Conservation (phyloP, 2,113 vertebrate species). For the Microtus ochrogaster region DNA sequence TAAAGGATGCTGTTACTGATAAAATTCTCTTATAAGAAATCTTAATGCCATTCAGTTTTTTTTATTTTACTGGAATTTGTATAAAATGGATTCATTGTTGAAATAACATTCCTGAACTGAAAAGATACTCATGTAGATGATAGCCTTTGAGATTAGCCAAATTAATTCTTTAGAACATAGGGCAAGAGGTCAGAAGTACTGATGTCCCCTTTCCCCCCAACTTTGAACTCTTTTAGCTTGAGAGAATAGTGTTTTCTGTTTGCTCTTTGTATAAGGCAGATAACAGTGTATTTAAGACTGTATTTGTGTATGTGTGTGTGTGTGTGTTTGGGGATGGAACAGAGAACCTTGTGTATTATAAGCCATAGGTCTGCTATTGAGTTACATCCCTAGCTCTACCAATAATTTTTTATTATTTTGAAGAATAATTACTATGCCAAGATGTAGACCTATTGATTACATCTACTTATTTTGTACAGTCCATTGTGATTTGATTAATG, state of each 20-base stretch:
- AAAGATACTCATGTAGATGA: conserved; percentile 39
- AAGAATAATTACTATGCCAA: conserved; percentile 40
- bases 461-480: conserved; percentile 30
- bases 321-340: not conserved
- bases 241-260: not conserved
- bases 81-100: conserved; percentile 67
- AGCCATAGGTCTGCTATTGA: not conserved
- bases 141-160: conserved; percentile 25
- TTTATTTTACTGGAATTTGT: conserved; percentile 51
- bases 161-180: conserved; percentile 8
- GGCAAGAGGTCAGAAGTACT: not conserved
- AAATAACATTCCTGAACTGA: conserved; percentile 65
- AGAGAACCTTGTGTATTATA: not conserved
- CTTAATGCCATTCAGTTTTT: not conserved
- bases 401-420: conserved; percentile 30
- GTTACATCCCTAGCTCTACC: not conserved
- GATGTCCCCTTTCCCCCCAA: not conserved
- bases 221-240: conserved; percentile 28
- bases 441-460: not conserved
- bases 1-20: conserved; percentile 64
- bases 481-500: not conserved
- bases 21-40: conserved; percentile 64
- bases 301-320: not conserved
- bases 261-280: not conserved
- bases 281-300: not conserved